Conservation (phyloP, 2,888 invertebrate genomes). For the Lysandra coridon region DNA sequence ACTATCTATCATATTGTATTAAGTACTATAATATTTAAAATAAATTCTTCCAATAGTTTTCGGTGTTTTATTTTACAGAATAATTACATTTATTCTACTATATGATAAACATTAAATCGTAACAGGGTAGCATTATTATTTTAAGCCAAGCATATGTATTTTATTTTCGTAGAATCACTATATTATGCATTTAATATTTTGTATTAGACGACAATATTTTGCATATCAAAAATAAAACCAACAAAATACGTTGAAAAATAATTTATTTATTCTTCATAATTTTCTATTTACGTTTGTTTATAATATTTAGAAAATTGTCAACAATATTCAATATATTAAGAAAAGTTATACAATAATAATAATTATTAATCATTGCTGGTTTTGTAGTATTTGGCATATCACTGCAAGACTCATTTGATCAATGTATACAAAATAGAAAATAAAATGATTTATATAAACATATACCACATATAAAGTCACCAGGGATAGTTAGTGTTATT, state of each 20-base stretch:
- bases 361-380: slow-evolving; percentile 65
- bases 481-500: slow-evolving; percentile 16
- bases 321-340: slow-evolving; percentile 79
- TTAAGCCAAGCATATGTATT: background rate
- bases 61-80: slow-evolving; percentile 29
- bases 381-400: slow-evolving; percentile 77
- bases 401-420: slow-evolving; percentile 64
- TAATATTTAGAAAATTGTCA: slow-evolving; percentile 78
- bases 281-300: slow-evolving; percentile 71
- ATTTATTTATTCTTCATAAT: slow-evolving; percentile 79
- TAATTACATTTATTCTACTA: slow-evolving; percentile 18
- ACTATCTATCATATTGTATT: background rate
- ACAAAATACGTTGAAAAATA: slow-evolving; percentile 73
- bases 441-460: slow-evolving; percentile 34
- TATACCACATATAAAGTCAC: slow-evolving; percentile 33
- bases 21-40: background rate
- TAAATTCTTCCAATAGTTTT: slow-evolving; percentile 22
- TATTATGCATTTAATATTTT: background rate
- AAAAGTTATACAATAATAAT: slow-evolving; percentile 64
- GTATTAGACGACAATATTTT: background rate
- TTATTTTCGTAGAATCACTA: background rate
- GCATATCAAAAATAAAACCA: slow-evolving; percentile 55
- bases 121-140: background rate
- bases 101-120: background rate
- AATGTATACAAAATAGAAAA: slow-evolving; percentile 39